Conservation (phyloP, 2,797 vertebrate genomes). For the Periparus ater region DNA sequence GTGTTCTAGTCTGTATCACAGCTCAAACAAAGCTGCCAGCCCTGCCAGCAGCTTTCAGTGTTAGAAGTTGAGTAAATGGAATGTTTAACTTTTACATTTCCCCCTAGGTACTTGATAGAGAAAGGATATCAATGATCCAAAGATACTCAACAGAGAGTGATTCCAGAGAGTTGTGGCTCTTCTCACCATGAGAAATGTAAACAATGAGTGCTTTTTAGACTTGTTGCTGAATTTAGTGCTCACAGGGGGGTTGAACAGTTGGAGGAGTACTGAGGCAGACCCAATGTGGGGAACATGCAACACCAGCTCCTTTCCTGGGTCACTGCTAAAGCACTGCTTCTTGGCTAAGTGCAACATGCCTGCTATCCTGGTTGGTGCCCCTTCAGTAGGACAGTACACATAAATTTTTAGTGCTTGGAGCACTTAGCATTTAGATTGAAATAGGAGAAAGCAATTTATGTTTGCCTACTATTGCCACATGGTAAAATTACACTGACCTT, state of each 20-base stretch:
- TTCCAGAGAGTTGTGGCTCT: background rate
- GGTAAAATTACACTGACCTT: constrained; percentile 25
- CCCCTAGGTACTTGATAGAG: background rate
- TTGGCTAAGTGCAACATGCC: background rate
- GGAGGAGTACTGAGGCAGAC: background rate
- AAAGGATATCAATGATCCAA: background rate
- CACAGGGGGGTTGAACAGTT: background rate
- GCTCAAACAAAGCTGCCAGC: background rate
- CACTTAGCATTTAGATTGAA: constrained; percentile 60
- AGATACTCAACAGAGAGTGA: background rate
- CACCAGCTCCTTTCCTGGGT: background rate
- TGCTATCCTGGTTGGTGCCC: background rate
- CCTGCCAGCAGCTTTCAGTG: background rate
- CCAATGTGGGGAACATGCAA: background rate
- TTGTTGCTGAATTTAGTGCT: background rate
- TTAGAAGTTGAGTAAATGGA: background rate
- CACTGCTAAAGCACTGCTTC: background rate
- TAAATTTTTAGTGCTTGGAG: background rate
- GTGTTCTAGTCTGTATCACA: background rate
- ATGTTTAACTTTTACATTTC: background rate
- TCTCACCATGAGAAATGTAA: background rate
- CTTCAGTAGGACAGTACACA: background rate
- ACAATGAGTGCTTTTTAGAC: background rate
- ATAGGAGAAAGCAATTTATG: constrained; percentile 24
- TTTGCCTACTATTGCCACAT: background rate